phyloP scores from a whole-genome alignment of 2,888 invertebrate species.

The Serripes groenlandicus region DNA sequence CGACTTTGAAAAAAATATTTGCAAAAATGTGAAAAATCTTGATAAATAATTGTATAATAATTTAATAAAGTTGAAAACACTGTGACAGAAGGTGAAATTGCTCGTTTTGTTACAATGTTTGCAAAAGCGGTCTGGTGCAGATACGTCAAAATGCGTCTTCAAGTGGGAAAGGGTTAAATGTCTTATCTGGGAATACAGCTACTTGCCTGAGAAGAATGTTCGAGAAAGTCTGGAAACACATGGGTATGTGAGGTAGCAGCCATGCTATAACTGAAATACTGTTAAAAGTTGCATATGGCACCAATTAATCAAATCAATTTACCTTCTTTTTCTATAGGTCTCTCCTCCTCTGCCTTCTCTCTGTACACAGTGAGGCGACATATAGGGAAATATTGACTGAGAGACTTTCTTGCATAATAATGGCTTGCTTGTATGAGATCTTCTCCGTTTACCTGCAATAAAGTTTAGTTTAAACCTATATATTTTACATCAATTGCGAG shows the following conservation, averaged over 20 bases:
- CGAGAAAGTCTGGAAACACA: too few relatives aligned
- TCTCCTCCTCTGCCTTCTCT: slow-evolving; percentile 85
- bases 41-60: too few relatives aligned
- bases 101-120: neutral
- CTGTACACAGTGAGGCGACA: slow-evolving; percentile 87
- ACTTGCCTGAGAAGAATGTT: too few relatives aligned
- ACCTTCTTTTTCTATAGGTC: slow-evolving; percentile 85
- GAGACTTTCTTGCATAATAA: slow-evolving; percentile 83
- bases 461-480: too few relatives aligned
- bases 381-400: slow-evolving; percentile 85
- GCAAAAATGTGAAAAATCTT: too few relatives aligned
- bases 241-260: neutral
- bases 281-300: too few relatives aligned
- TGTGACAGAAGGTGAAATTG: neutral
- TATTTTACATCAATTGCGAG: too few relatives aligned
- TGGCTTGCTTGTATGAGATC: slow-evolving; percentile 85
- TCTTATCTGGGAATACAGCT: too few relatives aligned
- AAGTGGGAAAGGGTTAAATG: neutral
- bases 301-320: neutral
- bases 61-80: neutral
- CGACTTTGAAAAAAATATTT: too few relatives aligned
- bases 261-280: neutral
- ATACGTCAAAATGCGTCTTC: neutral
- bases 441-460: slow-evolving; percentile 84
- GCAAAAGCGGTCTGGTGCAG: neutral